Conservation (phyloP, 2,888 invertebrate species). For the Lepidonotus clava region DNA sequence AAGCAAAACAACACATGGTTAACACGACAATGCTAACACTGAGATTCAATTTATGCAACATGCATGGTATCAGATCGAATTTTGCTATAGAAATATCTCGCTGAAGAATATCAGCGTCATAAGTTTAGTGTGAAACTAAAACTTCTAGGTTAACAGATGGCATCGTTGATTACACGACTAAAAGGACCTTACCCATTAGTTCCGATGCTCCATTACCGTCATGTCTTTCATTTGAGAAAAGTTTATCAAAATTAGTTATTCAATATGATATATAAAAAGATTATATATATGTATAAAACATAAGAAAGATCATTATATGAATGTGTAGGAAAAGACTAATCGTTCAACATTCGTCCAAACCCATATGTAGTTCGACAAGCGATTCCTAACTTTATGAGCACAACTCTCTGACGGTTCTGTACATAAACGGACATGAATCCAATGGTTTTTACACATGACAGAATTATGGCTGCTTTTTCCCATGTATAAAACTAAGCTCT, state of each 20-base stretch:
- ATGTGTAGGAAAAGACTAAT: too few species aligned
- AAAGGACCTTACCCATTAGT: too few species aligned
- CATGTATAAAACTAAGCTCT: conserved; percentile 22
- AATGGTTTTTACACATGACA: neutral
- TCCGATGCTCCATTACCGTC: too few species aligned
- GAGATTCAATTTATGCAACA: neutral
- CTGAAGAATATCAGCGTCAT: too few species aligned
- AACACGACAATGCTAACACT: neutral
- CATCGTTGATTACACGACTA: too few species aligned
- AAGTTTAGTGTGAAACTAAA: too few species aligned
- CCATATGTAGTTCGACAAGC: too few species aligned
- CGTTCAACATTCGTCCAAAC: neutral
- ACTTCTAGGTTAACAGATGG: neutral
- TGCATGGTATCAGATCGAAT: neutral
- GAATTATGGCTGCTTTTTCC: neutral
- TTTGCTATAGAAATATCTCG: neutral
- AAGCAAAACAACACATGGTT: neutral
- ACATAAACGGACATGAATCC: neutral
- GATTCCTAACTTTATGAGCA: too few species aligned
- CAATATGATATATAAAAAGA: neutral
- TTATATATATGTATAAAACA: neutral
- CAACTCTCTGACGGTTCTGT: neutral
- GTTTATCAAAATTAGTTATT: neutral
- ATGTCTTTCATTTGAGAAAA: neutral
- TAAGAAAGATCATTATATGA: neutral